phyloP scores from a whole-genome alignment of 2,888 invertebrate species.

The Neoaliturus tenellus region DNA sequence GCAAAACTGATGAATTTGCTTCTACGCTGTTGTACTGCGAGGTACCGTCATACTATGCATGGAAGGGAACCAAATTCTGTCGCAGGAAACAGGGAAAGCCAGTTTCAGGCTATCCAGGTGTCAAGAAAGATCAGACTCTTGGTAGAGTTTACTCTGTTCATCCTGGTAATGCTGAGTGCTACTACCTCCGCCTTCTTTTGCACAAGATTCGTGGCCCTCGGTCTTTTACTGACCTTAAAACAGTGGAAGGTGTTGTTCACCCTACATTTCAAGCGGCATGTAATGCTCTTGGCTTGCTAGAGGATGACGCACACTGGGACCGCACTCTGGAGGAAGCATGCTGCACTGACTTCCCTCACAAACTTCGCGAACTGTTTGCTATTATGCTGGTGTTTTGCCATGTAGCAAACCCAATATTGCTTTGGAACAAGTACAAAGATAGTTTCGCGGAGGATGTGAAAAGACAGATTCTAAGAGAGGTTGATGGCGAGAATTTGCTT shows the following conservation, averaged over 20 bases:
- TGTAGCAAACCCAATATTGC: not conserved
- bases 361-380: conserved; percentile 57
- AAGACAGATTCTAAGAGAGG: not conserved
- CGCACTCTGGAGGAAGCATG: conserved; percentile 62
- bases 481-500: not conserved
- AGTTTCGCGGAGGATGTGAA: not conserved
- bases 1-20: conserved; percentile 51
- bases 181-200: conserved; percentile 65
- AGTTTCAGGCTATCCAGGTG: conserved; percentile 55
- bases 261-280: no score
- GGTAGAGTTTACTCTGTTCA: conserved; percentile 67
- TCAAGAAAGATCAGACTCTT: conserved; percentile 63
- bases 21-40: conserved; percentile 61
- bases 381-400: conserved; percentile 5
- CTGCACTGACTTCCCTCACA: conserved; percentile 48
- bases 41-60: conserved; percentile 63
- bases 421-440: conserved; percentile 4
- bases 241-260: conserved; percentile 66
- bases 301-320: conserved; percentile 64
- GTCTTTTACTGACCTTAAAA: conserved; percentile 68
- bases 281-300: conserved; percentile 68
- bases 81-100: conserved; percentile 5
- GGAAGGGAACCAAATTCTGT: conserved; percentile 47
- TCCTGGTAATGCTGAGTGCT: conserved; percentile 64
- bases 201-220: conserved; percentile 66